These are phyloP conservation scores for Mycalesis mineus DNA, from an alignment of 2,888 invertebrate genomes.

Conservation along the genomic window DNA sequence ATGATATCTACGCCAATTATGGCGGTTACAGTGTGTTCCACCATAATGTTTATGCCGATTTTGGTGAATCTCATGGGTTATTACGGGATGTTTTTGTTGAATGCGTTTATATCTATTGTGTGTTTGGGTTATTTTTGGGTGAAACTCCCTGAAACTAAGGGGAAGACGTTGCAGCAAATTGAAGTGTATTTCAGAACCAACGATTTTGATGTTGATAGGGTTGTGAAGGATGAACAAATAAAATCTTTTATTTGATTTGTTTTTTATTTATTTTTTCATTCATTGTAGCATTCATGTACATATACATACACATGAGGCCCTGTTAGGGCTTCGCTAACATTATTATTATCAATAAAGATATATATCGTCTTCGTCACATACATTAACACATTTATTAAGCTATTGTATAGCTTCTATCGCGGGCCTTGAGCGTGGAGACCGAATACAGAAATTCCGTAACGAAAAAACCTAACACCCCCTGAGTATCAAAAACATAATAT, in stretches of 20 bases:
- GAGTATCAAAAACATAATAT: too few relatives aligned
- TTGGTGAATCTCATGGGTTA: not conserved
- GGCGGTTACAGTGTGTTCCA: not conserved
- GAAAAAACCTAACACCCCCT: too few relatives aligned
- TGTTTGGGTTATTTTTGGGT: not conserved
- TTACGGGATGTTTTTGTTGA: not conserved
- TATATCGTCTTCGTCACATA: too few relatives aligned
- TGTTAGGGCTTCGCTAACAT: too few relatives aligned
- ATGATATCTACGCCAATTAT: not conserved
- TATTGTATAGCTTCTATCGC: too few relatives aligned
- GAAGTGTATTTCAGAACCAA: conserved; percentile 26
- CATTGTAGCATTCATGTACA: too few relatives aligned
- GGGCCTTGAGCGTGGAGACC: too few relatives aligned
- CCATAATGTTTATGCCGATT: not conserved
- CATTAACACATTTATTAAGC: too few relatives aligned
- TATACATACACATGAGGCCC: too few relatives aligned
- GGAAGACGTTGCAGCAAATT: conserved; percentile 38
- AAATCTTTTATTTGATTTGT: not conserved
- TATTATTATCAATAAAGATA: too few relatives aligned
- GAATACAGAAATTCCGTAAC: too few relatives aligned
- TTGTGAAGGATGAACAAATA: not conserved
- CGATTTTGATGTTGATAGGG: not conserved
- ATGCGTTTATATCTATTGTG: not conserved
- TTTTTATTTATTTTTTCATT: too few relatives aligned
- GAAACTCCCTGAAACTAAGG: conserved; percentile 38